phyloP scores from a whole-genome alignment of 2,797 vertebrate genomes.

The Enteromius anoplus region DNA sequence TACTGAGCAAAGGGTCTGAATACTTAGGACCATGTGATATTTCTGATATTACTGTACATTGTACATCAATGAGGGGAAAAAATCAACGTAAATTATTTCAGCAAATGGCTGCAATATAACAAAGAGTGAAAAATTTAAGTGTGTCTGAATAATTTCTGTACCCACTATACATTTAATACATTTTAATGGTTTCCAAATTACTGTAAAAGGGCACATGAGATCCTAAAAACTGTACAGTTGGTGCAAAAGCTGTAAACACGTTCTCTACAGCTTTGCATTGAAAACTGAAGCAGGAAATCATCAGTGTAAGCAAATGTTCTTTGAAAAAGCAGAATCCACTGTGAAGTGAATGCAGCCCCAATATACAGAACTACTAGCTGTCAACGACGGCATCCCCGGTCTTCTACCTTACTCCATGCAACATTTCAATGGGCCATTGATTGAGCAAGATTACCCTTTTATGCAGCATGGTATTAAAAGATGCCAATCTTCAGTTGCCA shows the following conservation, averaged over 20 bases:
- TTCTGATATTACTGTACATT: no score
- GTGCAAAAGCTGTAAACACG: not conserved
- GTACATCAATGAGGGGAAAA: no score
- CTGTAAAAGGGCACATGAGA: not conserved
- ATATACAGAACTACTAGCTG: constrained; percentile 30
- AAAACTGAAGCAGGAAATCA: constrained; percentile 45
- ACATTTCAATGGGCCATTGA: constrained; percentile 61
- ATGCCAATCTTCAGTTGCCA: constrained; percentile 57
- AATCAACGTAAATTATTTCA: no score
- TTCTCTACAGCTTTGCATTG: constrained; percentile 1
- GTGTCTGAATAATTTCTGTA: no score
- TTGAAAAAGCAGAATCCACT: constrained; percentile 48
- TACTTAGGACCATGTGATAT: no score
- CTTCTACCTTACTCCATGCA: constrained; percentile 40
- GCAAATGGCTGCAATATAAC: no score
- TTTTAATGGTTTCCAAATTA: not conserved
- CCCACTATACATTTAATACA: not conserved
- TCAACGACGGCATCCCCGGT: constrained; percentile 27
- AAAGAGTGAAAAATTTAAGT: no score
- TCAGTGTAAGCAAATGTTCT: constrained; percentile 38
- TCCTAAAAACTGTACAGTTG: not conserved
- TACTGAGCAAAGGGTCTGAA: no score
- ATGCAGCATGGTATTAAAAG: constrained; percentile 55
- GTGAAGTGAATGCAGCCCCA: constrained; percentile 34
- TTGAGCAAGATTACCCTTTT: constrained; percentile 62